These are phyloP conservation scores for Pseudotriccus pelzelni DNA, from an alignment of 2,797 vertebrate species.

Conservation along the genomic window DNA sequence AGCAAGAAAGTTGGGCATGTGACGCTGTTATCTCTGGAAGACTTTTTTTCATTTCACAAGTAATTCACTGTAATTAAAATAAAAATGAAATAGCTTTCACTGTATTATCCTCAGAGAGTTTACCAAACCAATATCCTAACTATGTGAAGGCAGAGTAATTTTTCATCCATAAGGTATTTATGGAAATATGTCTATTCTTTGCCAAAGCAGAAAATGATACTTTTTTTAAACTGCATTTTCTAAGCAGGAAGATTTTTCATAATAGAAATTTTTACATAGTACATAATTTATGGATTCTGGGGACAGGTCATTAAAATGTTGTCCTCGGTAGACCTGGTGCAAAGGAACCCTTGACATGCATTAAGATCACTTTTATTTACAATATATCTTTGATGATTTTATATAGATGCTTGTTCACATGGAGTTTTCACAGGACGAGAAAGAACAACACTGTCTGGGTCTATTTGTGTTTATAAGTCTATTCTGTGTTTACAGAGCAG, in stretches of 20 bases:
- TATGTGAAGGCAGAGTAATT: conserved; percentile 52
- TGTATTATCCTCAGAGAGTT: conserved; percentile 53
- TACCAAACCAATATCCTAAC: conserved; percentile 45
- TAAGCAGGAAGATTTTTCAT: not conserved
- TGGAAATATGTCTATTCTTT: conserved; percentile 58
- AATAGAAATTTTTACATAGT: not conserved
- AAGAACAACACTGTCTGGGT: not conserved
- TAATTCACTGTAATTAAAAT: conserved; percentile 74
- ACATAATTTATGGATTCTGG: not conserved
- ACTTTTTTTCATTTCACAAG: conserved; percentile 53
- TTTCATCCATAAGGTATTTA: conserved; percentile 63
- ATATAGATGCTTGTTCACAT: not conserved
- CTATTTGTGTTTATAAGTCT: not conserved
- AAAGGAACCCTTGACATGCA: not conserved
- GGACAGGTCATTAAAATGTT: not conserved
- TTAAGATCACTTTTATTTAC: not conserved
- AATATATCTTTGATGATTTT: not conserved
- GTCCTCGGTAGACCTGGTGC: not conserved
- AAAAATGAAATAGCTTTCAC: conserved; percentile 70
- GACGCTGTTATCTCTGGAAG: not conserved
- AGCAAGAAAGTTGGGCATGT: not conserved
- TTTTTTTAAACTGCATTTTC: conserved; percentile 45
- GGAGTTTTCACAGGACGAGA: not conserved
- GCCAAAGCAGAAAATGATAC: conserved; percentile 19
- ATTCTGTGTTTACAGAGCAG: not conserved